Conservation (phyloP, 2,113 vertebrate genomes). For the Anarhynchus alexandrinus region DNA sequence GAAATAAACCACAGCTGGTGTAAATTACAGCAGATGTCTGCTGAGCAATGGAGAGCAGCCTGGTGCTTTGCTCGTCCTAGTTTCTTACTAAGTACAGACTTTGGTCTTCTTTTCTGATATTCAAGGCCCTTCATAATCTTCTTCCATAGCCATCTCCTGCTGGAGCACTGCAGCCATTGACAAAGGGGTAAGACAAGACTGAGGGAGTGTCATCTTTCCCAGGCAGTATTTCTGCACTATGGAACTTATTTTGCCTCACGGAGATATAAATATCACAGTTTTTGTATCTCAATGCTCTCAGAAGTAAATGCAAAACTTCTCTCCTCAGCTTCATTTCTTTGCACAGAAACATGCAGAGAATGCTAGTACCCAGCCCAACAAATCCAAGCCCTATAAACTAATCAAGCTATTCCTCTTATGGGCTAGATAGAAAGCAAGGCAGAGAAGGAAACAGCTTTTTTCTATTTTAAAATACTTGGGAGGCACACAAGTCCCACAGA, state of each 20-base stretch:
- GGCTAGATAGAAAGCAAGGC: background rate
- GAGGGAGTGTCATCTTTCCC: background rate
- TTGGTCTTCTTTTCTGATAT: background rate
- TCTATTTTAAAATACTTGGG: slow-evolving; percentile 33
- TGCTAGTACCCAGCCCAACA: background rate
- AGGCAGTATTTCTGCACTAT: background rate
- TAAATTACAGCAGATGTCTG: background rate
- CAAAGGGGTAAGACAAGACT: background rate
- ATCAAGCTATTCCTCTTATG: background rate
- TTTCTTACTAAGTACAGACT: background rate
- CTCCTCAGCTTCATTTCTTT: background rate
- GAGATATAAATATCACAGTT: background rate
- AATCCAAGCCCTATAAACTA: background rate
- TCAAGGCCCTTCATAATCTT: background rate
- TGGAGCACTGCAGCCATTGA: background rate
- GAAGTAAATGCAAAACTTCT: background rate
- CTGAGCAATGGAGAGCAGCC: background rate
- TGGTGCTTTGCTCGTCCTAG: background rate
- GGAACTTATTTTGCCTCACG: background rate
- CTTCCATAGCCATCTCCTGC: background rate
- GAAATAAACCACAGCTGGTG: slow-evolving; percentile 14
- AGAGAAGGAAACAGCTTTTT: slow-evolving; percentile 25
- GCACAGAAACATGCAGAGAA: background rate
- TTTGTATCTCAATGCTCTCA: background rate
- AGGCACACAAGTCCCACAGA: background rate